Conservation (phyloP, 2,797 vertebrate genomes). For the Pogonophryne albipinna region DNA sequence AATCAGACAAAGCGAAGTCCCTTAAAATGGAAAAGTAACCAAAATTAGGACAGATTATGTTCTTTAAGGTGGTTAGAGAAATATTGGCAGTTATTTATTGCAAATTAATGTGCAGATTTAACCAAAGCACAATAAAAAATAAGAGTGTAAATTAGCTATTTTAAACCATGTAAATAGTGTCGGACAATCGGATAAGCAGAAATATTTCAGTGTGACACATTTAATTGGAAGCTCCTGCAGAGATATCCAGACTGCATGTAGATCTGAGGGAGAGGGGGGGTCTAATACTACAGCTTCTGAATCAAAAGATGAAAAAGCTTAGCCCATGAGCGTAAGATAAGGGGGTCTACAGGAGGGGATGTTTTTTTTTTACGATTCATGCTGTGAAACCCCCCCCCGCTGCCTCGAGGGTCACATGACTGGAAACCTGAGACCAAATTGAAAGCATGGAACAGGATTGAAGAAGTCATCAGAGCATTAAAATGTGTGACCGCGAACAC, state of each 20-base stretch:
- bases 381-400: conserved; percentile 49
- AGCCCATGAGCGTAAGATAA: conserved; percentile 41
- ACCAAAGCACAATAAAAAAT: conserved; percentile 21
- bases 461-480: conserved; percentile 45
- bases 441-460: conserved; percentile 52
- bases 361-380: conserved; percentile 33
- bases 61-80: conserved; percentile 8
- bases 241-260: conserved; percentile 21
- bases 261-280: conserved; percentile 21
- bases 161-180: conserved; percentile 42
- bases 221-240: conserved; percentile 34
- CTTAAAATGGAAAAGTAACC: neutral
- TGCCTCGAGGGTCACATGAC: conserved; percentile 46
- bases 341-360: conserved; percentile 20
- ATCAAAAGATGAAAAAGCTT: conserved; percentile 46
- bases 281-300: conserved; percentile 33
- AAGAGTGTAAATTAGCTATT: neutral
- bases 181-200: conserved; percentile 47
- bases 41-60: neutral
- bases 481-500: conserved; percentile 43
- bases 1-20: conserved; percentile 17
- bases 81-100: conserved; percentile 1
- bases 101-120: conserved; percentile 1
- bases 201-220: conserved; percentile 21
- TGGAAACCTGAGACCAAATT: conserved; percentile 42